A percentile compares a stretch with the other conserved stretches of the same genome.
phyloP scores from a whole-genome alignment of 92 coral and sea anemone species.

The Scolanthus callimorphus region DNA sequence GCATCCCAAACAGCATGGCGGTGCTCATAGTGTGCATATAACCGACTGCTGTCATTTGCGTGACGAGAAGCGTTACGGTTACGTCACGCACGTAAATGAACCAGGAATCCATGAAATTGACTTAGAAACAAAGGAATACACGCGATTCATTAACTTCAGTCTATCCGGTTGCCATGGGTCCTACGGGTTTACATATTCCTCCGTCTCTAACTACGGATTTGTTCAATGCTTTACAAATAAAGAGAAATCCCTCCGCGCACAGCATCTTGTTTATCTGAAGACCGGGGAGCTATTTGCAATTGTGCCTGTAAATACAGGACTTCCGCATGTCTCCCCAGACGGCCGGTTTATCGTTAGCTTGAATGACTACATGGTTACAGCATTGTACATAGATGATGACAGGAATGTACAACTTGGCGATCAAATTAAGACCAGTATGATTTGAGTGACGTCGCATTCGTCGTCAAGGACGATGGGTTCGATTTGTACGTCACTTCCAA shows the following conservation, averaged over 20 bases:
- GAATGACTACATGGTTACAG: conserved; percentile 39
- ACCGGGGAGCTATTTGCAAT: conserved; percentile 23
- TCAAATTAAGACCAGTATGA: conserved; percentile 50
- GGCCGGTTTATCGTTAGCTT: conserved; percentile 52
- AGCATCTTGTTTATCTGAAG: conserved; percentile 38
- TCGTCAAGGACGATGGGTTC: conserved; percentile 50
- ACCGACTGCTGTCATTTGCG: conserved; percentile 55
- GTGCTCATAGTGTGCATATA: conserved; percentile 45
- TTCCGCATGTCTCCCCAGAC: conserved; percentile 63
- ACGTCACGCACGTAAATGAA: conserved; percentile 61
- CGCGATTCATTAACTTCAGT: conserved; percentile 57
- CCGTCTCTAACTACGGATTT: conserved; percentile 34
- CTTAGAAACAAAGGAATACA: conserved; percentile 33
- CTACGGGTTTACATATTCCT: conserved; percentile 43
- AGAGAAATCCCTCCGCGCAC: conserved; percentile 40
- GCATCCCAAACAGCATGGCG: not conserved
- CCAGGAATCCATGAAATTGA: conserved; percentile 67
- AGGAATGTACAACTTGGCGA: conserved; percentile 46
- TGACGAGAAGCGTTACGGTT: conserved; percentile 40
- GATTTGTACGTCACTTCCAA: conserved; percentile 68
- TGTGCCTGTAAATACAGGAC: conserved; percentile 34
- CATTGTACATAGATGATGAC: conserved; percentile 37
- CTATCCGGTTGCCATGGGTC: conserved; percentile 49
- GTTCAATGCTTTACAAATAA: conserved; percentile 57
- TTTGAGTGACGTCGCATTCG: conserved; percentile 58